Base-by-base conservation (phyloP, 2,888 invertebrate species). In the Noctua janthina region DNA sequence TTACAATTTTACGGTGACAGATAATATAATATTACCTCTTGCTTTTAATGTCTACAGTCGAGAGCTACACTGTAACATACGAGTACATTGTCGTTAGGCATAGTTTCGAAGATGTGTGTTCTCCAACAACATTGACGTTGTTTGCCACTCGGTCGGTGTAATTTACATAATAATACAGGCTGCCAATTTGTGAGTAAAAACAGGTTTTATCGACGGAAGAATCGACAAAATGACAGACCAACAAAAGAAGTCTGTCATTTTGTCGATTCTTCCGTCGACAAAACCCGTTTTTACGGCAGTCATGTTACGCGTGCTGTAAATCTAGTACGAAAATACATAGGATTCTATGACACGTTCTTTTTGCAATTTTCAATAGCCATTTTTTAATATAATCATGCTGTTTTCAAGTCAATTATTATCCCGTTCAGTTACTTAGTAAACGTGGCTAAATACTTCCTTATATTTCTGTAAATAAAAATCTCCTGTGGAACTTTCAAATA, bases 111-210 rank as follows among this genome's bases (percentile, higher is more conserved):
- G 29, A 23, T 29, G 29, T 29, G 29, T 49, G 54, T 66, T 81
- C 81, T 29, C 23, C 43, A 51, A 74, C 35, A 82, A 82, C 56
- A 80, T 74, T 68, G 56, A 68, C 7, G 35, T 66, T 56, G 49
- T 74, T 67, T 74, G 39, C 39, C 56, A 49, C 17, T 72, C 46
- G 23, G 66, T 67, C 17, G 39, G 17, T 56, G 54, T 39, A 56
- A 81, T 59, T 80, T 74, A 67, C 82, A 74, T 80, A 81, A 80
- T 67, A 81, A 59, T 67, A 59, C 39, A 54, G 35, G 51, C 13
- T 43, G 35, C n/a, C n/a, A 70, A 78, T 49, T 17, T 76, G 39
- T 43, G 8, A 35, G 35, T 39, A 39, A 2, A 39, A 39, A 39
- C 35, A 2, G 35, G 3, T 39, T 39, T 39, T 39, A 1, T 39